Evolutionary conservation across 2,113 vertebrate genomes (phyloP).

Genomic region (Gambusia holbrooki): DNA sequence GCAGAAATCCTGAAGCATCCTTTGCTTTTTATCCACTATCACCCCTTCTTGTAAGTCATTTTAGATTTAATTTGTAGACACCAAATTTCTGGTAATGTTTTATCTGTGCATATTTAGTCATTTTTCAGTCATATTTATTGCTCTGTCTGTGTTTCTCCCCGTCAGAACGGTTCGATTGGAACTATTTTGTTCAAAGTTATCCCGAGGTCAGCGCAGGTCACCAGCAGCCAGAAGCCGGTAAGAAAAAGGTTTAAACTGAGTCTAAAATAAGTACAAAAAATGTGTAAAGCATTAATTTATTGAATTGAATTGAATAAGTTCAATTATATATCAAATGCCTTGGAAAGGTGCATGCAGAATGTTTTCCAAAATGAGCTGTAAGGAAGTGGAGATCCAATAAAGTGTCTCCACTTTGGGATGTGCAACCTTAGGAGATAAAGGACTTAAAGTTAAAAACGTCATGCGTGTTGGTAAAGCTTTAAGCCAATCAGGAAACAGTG

Average conservation of each 20-base stretch:
- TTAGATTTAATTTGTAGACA: no score
- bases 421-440: neutral
- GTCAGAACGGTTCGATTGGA: slow-evolving; percentile 84
- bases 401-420: neutral
- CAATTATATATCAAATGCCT: no score
- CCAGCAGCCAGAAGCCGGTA: slow-evolving; percentile 83
- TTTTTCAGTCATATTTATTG: neutral
- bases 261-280: no score
- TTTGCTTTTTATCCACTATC: no score
- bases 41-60: no score
- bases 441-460: neutral
- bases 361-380: neutral
- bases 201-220: slow-evolving; percentile 83
- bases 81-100: neutral
- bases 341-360: neutral
- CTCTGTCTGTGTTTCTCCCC: neutral
- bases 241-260: slow-evolving; percentile 42
- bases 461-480: neutral
- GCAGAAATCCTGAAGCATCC: no score
- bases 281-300: no score
- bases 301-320: no score
- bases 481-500: neutral
- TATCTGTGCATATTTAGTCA: neutral
- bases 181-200: slow-evolving; percentile 93
- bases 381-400: slow-evolving; percentile 4